Conservation (phyloP, 2,888 invertebrate genomes). For the Oxytorus armatus region DNA sequence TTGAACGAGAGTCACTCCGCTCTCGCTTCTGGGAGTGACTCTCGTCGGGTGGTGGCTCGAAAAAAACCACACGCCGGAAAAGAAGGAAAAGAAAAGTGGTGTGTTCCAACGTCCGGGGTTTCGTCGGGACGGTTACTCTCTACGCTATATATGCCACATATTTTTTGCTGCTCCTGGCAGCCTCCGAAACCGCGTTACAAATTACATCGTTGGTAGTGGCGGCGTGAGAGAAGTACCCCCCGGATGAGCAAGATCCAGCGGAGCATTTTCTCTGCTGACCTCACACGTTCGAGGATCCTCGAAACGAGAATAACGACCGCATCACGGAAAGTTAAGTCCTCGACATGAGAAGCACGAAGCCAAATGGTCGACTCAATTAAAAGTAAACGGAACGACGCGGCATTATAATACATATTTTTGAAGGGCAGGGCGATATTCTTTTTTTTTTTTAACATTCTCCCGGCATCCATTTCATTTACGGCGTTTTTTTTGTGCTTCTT, state of each 20-base stretch:
- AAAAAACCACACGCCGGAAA: conserved; percentile 58
- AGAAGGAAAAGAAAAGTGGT: conserved; percentile 43
- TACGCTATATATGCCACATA: conserved; percentile 17
- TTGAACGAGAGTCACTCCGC: conserved; percentile 42
- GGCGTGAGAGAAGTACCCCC: conserved; percentile 69
- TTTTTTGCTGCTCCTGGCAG: conserved; percentile 70
- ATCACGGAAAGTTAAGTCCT: conserved; percentile 58
- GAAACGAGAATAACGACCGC: conserved; percentile 61
- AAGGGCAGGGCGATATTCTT: background rate
- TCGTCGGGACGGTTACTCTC: conserved; percentile 32
- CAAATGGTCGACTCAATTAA: conserved; percentile 25
- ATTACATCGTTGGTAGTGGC: conserved; percentile 70
- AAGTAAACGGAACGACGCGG: background rate
- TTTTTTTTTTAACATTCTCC: background rate
- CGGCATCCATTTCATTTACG: background rate
- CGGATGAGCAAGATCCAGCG: conserved; percentile 50
- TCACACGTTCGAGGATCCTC: conserved; percentile 57
- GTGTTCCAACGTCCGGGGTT: conserved; percentile 35
- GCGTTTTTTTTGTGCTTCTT: background rate
- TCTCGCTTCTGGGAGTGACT: conserved; percentile 55
- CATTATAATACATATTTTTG: background rate
- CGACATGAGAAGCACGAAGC: conserved; percentile 11
- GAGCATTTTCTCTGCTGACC: conserved; percentile 55
- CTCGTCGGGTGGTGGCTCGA: conserved; percentile 47
- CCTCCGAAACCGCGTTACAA: conserved; percentile 75